phyloP scores from a whole-genome alignment of 23 tunicate species.

The Halocynthia aurantium region DNA sequence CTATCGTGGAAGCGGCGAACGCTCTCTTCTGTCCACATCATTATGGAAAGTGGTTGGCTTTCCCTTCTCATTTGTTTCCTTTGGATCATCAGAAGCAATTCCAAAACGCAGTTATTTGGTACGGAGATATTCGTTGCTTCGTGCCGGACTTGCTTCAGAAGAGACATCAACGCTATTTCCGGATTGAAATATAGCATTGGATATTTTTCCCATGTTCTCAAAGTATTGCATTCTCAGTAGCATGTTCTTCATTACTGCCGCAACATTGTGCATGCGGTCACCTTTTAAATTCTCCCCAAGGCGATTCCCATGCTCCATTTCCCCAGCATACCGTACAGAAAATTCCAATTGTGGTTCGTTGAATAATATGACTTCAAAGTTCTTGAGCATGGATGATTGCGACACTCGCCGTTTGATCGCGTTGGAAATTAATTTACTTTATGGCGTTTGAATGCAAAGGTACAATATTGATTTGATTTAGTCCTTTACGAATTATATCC shows the following conservation, averaged over 20 bases:
- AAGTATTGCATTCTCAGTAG: background rate
- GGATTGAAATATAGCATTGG: background rate
- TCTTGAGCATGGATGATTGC: background rate
- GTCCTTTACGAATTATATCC: background rate
- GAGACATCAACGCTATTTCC: conserved; percentile 8
- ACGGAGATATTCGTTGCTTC: background rate
- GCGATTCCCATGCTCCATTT: no score
- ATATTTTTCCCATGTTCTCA: background rate
- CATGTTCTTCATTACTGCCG: background rate
- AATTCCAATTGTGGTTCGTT: no score
- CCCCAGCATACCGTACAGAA: no score
- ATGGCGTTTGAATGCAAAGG: conserved; percentile 9
- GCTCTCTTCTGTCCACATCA: conserved; percentile 5
- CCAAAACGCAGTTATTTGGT: background rate
- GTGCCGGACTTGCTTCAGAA: conserved; percentile 2
- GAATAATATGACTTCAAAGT: no score
- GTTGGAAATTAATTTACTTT: background rate
- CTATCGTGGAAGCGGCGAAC: background rate
- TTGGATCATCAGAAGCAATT: background rate
- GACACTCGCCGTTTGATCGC: background rate
- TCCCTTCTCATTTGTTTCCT: background rate
- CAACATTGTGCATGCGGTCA: background rate
- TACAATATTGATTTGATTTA: background rate
- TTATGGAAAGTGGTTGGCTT: background rate
- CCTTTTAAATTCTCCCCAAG: background rate